Evolutionary conservation across 2,797 vertebrate genomes (phyloP), one percentile per base, ranked within the genome.

Genomic region (Cyclura pinguis): DNA sequence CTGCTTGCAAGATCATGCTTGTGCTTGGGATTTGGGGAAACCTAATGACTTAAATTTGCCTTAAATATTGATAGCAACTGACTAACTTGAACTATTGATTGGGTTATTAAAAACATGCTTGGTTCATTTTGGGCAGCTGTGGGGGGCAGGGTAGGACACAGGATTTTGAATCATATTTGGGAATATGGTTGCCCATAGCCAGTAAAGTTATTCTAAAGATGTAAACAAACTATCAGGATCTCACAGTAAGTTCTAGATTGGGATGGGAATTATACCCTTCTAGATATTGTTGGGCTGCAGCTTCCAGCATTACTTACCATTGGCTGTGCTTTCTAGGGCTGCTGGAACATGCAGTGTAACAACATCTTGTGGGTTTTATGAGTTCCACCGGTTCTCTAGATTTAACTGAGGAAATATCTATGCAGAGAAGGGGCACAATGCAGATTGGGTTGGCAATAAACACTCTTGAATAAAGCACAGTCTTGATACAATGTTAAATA

Each of bases 21-120:
- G 50, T 78, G 80, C 80, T 91, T 91, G 72, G 83, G 74, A 69
- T 91, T 91, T 57, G 86, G 32, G 50, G 81, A 57, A 67, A 82
- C 90, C 81, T 87, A 72, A 88, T 90, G 87, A 87, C 92, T 90
- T 0, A 92, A 92, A 88, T 81, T 74, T 92, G 82, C 89, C 89
- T 85, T 81, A 91, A 80, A 87, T 90, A 55, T 89, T 80, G 83
- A 82, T 38, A 88, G 92, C 88, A 87, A 85, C 85, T 93, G 92
- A 87, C 90, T 93, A 55, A 93, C n/a, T 92, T 91, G 90, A 92
- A 90, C 81, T 78, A 91, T 74, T 78, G 86, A 88, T 86, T 88
- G 74, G 50, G 22, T 88, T 91, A 50, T 91, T 91, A 81, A 76
- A 47, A 89, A 90, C 74, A 59, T 84, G 85, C 35, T 67, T 77